These are phyloP conservation scores for Selene dorsalis DNA, from an alignment of 2,797 vertebrate genomes.

Conservation along the genomic window DNA sequence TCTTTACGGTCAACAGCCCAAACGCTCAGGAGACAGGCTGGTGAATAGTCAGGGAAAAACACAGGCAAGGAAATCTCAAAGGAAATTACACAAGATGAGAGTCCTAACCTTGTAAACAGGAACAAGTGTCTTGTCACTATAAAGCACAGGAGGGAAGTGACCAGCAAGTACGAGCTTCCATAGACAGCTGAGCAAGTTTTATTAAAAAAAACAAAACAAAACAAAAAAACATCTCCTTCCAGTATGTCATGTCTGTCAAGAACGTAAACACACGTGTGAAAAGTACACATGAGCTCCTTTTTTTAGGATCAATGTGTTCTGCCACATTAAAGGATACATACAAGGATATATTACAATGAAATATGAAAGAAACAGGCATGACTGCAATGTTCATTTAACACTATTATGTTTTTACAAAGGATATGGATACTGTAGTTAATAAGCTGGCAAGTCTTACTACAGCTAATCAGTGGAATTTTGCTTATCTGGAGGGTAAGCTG, in stretches of 20 bases:
- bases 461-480: too few relatives aligned
- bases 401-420: too few relatives aligned
- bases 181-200: neutral
- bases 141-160: slow-evolving; percentile 41
- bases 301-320: neutral
- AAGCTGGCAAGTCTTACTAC: too few relatives aligned
- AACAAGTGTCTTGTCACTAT: slow-evolving; percentile 3
- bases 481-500: too few relatives aligned
- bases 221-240: too few relatives aligned
- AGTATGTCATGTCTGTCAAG: neutral
- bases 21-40: slow-evolving; percentile 8
- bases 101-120: slow-evolving; percentile 35
- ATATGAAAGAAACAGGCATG: too few relatives aligned
- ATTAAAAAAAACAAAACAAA: too few relatives aligned
- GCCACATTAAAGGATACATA: neutral
- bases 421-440: too few relatives aligned
- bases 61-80: slow-evolving; percentile 44
- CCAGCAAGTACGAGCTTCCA: slow-evolving; percentile 8
- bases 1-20: slow-evolving; percentile 11
- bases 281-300: neutral
- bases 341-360: too few relatives aligned
- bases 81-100: slow-evolving; percentile 50
- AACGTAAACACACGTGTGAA: neutral
- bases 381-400: too few relatives aligned
- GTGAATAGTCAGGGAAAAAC: slow-evolving; percentile 12